phyloP scores from a whole-genome alignment of 2,888 invertebrate species.

The Agonopterix arenella region DNA sequence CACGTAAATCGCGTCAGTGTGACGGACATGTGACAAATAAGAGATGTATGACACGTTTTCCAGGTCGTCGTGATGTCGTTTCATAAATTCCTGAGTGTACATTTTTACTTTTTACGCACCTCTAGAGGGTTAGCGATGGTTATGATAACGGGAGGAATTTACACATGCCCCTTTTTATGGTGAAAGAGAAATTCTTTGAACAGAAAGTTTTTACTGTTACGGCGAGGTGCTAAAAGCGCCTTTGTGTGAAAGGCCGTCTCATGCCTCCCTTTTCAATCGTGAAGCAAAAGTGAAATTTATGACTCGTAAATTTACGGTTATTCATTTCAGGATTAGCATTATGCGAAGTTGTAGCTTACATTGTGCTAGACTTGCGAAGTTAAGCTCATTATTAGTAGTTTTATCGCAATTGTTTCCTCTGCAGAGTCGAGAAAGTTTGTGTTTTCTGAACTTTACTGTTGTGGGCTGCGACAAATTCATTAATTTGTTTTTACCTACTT shows the following conservation, averaged over 20 bases:
- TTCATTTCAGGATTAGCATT: constrained; percentile 11
- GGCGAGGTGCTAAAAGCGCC: constrained; percentile 43
- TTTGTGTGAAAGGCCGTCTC: constrained; percentile 43
- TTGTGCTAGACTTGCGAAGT: background rate
- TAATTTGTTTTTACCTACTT: no score
- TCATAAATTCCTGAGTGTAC: constrained; percentile 29
- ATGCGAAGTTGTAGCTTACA: constrained; percentile 1
- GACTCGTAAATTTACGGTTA: constrained; percentile 38
- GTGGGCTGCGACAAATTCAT: no score
- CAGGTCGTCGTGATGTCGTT: constrained; percentile 21
- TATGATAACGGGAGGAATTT: constrained; percentile 40
- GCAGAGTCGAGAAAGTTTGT: no score
- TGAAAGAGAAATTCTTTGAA: constrained; percentile 39
- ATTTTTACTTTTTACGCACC: constrained; percentile 24
- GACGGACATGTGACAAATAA: constrained; percentile 1
- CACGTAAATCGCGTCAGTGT: background rate
- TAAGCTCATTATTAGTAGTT: no score
- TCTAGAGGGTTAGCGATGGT: constrained; percentile 19
- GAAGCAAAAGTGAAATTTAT: constrained; percentile 49
- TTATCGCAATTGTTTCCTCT: no score
- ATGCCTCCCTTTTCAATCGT: constrained; percentile 41
- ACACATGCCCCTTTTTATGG: constrained; percentile 39
- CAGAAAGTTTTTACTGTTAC: constrained; percentile 42
- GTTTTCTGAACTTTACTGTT: no score
- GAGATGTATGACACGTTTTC: constrained; percentile 11